Base-by-base conservation (phyloP, 2,113 vertebrate species). In the Neodon shergylaensis region DNA sequence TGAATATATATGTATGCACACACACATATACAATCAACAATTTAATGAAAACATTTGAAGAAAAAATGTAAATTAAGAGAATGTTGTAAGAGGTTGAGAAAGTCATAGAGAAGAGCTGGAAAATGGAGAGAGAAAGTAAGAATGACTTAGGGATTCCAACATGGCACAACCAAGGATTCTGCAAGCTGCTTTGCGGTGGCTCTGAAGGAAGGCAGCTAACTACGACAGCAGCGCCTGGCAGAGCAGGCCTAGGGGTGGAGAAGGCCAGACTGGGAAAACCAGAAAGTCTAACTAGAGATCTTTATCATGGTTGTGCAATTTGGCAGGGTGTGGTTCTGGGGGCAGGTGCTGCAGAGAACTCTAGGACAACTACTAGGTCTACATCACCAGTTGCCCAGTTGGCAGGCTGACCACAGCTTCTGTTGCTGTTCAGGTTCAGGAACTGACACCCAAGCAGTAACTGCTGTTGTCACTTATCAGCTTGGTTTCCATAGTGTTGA, bases 401-500 rank as follows among this genome's bases (percentile, higher is more conserved):
- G 65, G 33, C 47, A 52, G 63, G 84, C 12, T 39, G 66, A 72
- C 47, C 33, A 68, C 66, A 10, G 99, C 95, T 99, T 99, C 98
- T 99, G 99, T 98, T 99, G 99, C 95, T 99, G 99, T 92, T 99
- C 99, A 0, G 99, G 99, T 33, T 99, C 99, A 0, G 99, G 99
- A 0, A 99, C 99, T 0, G 99, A 99, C 26, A 96, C 99, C 8
- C 99, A 99, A 98, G 99, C 99, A 92, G 99, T 99, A 12, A 99
- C 99, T 0, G 99, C 99, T 0, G 99, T 99, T 0, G 99, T 99
- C 72, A 98, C 99, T 70, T 99, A 99, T 36, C 99, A 99, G 98
- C 99, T 99, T 39, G 99, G 99, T 95, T 99, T 99, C 96, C 99
- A 99, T 98, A 99, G 99, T 94, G 99, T 99, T 52, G 99, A 99